Evolutionary conservation across 2,797 vertebrate genomes (phyloP), one percentile per base, ranked within the genome.

Genomic region (Artibeus jamaicensis): DNA sequence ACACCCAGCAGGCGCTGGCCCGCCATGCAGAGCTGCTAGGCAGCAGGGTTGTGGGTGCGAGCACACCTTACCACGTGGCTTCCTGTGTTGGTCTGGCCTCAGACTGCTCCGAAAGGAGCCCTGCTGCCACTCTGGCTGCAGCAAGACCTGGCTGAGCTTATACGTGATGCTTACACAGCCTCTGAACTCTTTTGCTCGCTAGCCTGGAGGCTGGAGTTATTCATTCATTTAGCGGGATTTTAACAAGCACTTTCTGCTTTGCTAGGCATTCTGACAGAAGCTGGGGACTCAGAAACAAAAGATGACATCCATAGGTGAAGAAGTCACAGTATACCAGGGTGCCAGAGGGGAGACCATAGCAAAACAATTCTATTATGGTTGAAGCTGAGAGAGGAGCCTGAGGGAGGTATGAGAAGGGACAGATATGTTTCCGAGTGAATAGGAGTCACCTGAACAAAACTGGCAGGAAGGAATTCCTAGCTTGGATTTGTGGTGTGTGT

Each of bases 151-250:
- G 82, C 71, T 68, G 83, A 94, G 87, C 84, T 94, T 48, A 48
- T 86, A 79, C 91, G 79, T 77, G 70, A 88, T 68, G 67, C 84
- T 91, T 55, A 32, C 16, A 53, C 19, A 86, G 34, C 42, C 81
- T 95, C 67, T 90, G 92, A 93, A 91, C 67, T 87, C 70, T 84
- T 73, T 22, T 67, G 42, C 39, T 42, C 29, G 74, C 78, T 77
- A 53, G 86, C 32, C 83, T 50, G 42, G 34, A 59, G 46, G 88
- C 42, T 92, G 39, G 48, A 95, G 83, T 81, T 55, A 94, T 37
- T 91, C 74, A 86, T 82, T 93, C 67, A 93, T 83, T 85, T 62
- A 82, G 70, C 39, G 71, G 55, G 48, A 62, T 74, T 65, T 91
- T 90, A 90, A 92, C 21, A 62, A 89, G 77, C 73, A 83, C 73